Base-by-base conservation (phyloP, 2,113 vertebrate species). In the Ictalurus punctatus region DNA sequence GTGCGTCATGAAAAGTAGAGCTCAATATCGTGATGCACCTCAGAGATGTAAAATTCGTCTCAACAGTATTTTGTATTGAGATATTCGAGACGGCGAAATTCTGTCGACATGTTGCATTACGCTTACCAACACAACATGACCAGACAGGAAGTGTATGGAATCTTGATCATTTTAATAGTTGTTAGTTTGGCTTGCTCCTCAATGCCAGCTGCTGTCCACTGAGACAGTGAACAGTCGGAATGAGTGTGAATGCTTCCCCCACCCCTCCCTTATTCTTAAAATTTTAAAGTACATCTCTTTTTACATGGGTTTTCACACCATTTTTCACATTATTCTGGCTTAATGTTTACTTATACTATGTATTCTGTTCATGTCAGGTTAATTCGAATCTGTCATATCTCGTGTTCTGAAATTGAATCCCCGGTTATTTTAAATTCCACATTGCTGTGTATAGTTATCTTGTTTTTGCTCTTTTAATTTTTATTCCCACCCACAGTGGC, bases 401-500 rank as follows among this genome's bases (percentile, higher is more conserved):
- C 4, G 13, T 79, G 40, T 52, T 79, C 14, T 52, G 10, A 13
- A 25, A 27, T 52, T 27, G 27, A 78, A 78, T 9, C 16, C 5
- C 6, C 12, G 4, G 14, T 34, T 30, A 40, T 76, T 76, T 23
- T 34, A 8, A 73, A 40, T 44, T 48, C 44, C 6, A 54, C 12
- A 12, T 79, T 54, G 40, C 37, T 23, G 12, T 16, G 2, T 54
- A 2, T 80, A 6, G n/a, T n/a, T 83, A 27, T 52, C 86, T 16
- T 59, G 0, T 48, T 67, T 4, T 34, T 81, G 88, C 40, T 54
- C 0, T 89, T 86, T 89, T 7, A 48, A 48, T 7, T 48, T 48
- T 48, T 44, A 44, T 6, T 44, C 40, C 0, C 25, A n/a, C 19
- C 92, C 25, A 5, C 93, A 96, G 96, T 92, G 94, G 91, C 90